Percentiles rank a stretch among this genome's conserved stretches.
These are phyloP conservation scores for Scartelaos histophorus DNA, from an alignment of 2,113 vertebrate genomes.

Conservation along the genomic window DNA sequence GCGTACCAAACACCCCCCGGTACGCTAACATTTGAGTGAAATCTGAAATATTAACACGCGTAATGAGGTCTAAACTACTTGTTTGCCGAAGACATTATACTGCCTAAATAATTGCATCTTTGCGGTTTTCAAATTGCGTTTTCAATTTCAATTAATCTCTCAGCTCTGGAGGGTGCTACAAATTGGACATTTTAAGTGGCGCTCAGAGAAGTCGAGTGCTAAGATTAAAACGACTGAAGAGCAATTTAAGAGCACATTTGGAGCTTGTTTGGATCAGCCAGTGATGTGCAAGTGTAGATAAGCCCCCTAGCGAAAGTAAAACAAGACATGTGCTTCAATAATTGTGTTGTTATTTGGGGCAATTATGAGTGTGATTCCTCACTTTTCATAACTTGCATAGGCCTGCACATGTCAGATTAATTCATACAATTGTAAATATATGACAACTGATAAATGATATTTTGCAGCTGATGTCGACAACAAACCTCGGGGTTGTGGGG, in stretches of 20 bases:
- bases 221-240: constrained; percentile 45
- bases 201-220: constrained; percentile 19
- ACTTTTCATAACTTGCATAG: background rate
- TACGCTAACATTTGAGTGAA: background rate
- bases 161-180: constrained; percentile 12
- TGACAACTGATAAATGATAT: too few relatives aligned
- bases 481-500: too few relatives aligned
- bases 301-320: background rate
- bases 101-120: background rate
- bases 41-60: background rate
- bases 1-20: too few relatives aligned
- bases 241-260: background rate
- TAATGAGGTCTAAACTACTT: background rate
- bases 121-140: background rate
- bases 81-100: background rate
- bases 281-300: background rate
- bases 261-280: background rate
- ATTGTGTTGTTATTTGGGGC: background rate
- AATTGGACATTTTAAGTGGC: constrained; percentile 27
- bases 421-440: background rate
- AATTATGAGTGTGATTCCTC: too few relatives aligned
- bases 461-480: too few relatives aligned
- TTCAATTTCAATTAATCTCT: background rate
- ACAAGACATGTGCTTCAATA: background rate
- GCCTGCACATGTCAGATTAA: background rate